Base-by-base conservation (phyloP, 2,888 invertebrate species). In the Aporophyla nigra region DNA sequence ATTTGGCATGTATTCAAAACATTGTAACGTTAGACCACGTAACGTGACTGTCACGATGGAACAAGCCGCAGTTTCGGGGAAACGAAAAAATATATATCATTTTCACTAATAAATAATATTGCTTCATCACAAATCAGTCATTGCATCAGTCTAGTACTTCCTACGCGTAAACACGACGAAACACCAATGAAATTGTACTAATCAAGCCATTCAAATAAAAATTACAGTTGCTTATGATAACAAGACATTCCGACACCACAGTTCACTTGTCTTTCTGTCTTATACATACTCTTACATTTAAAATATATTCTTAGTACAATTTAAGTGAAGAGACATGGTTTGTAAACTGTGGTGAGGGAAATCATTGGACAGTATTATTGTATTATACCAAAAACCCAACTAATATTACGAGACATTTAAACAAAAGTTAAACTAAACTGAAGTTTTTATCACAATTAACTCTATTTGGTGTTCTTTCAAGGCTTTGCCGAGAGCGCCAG, bases 81-180 rank as follows among this genome's bases (percentile, higher is more conserved):
- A 86, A 81, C 87, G 87, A 89, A 91, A 90, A 81, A 88, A 89
- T 69, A 90, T 65, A 92, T 89, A 93, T 91, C 84, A 82, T 89
- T 92, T 94, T 92, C 86, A 93, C 94, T 94, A 95, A 93, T 94
- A 95, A 96, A 95, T 95, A 95, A 95, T 96, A 96, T 96, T 96
- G 96, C 96, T 96, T 95, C 92, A 93, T 95, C 92, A 93, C 93
- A 93, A 94, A 93, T 96, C 96, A 96, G 96, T 96, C 96, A 92
- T 93, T 93, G 91, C 91, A 91, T 96, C 96, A 96, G 96, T 96
- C 96, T 94, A 95, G 91, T 92, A 91, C 90, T 88, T 84, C 90
- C 91, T 93, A 92, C 89, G 82, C 88, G 85, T 90, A 81, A 87
- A 83, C 86, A 88, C 88, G 84, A 85, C 84, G 80, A 87, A 87